Evolutionary conservation across 2,797 vertebrate species (phyloP), one percentile per base, ranked within the genome.

Genomic region (Echiichthys vipera): DNA sequence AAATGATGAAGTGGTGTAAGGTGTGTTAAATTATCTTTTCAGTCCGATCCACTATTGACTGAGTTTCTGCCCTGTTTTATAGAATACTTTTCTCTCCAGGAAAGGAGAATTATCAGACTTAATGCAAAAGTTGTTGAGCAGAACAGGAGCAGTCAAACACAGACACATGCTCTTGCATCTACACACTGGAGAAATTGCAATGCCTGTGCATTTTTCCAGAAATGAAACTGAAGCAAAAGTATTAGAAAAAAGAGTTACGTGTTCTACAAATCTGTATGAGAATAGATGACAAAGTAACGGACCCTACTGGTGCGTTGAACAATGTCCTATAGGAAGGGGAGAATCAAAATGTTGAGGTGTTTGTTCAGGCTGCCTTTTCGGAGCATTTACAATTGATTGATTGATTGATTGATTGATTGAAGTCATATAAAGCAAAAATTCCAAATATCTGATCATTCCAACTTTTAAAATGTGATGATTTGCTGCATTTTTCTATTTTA

Each of bases 1-100:
- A 79, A 80, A 77, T 71, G 54, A 80, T 85, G 58, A 78, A 68
- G 64, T 29, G 55, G 12, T 42, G 50, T 58, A 47, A 36, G 27
- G 63, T 67, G 43, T 65, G 55, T 46, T 51, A 32, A 61, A 72
- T 80, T 67, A 74, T 74, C 65, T 83, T 76, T 81, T 68, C 62
- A 42, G 47, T 45, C 49, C 20, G 55, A 12, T 53, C 2, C 6
- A 22, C 40, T 32, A 67, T 25, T 66, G 55, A 62, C 34, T 66
- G 27, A 54, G 22, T 30, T 69, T 54, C 49, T 55, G 14, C 8
- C 2, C 1, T 34, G 1, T 45, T 7, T 66, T 22, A 36, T 59
- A 29, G 46, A 12, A 50, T 50, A 10, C 24, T 70, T 50, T 8
- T 12, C 50, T 66, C 58, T 43, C 18, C 2, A 34, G 49, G 27